Conservation (phyloP, 2,888 invertebrate genomes). For the Lysandra bellargus region DNA sequence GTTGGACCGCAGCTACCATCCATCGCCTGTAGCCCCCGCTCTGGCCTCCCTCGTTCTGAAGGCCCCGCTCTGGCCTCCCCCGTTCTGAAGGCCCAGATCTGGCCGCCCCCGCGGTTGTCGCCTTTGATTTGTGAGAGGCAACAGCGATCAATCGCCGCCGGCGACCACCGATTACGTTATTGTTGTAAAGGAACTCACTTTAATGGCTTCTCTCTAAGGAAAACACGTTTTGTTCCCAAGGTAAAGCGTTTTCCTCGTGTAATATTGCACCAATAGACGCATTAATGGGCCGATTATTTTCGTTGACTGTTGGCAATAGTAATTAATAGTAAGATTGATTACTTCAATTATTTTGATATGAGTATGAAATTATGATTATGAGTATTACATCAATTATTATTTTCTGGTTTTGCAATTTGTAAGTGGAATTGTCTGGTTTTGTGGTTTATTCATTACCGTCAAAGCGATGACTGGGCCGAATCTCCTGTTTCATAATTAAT, state of each 20-base stretch:
- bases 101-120: slow-evolving; percentile 58
- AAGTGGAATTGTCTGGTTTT: slow-evolving; percentile 37
- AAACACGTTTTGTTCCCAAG: background rate
- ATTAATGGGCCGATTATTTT: background rate
- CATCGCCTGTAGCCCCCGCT: slow-evolving; percentile 34
- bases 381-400: background rate
- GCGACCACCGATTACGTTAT: slow-evolving; percentile 41
- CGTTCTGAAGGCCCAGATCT: no score
- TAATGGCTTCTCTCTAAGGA: background rate
- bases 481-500: slow-evolving; percentile 74
- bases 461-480: slow-evolving; percentile 55
- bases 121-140: slow-evolving; percentile 70
- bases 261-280: background rate
- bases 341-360: no score
- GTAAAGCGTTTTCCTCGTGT: background rate
- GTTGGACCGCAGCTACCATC: slow-evolving; percentile 33
- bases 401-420: background rate
- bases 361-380: background rate
- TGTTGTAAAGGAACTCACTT: slow-evolving; percentile 1
- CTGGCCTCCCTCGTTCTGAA: no score
- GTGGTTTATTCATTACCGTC: slow-evolving; percentile 59
- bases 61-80: slow-evolving; percentile 50
- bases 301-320: background rate
- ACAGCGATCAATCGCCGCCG: slow-evolving; percentile 64
- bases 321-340: no score